Evolutionary conservation across 2,113 vertebrate species (phyloP), one percentile per base, ranked within the genome.

Genomic region (Forbesichthys papilliferus): DNA sequence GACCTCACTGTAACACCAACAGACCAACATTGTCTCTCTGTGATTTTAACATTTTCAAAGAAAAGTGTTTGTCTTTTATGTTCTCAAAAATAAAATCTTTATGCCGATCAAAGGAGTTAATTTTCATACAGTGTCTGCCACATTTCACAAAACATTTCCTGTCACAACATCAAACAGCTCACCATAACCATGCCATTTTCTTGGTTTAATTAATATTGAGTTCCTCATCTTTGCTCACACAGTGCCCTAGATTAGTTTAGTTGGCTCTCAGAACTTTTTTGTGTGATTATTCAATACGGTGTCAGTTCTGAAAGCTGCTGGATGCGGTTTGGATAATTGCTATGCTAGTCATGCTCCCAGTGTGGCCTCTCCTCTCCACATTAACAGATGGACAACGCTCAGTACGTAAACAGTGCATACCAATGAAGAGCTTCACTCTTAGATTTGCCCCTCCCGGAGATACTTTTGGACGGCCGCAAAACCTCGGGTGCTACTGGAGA

Each of bases 351-450:
- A 58, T 80, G 75, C 70, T 66, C 78, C 51, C 78, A 74, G 74
- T 62, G 81, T 81, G 70, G 69, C 78, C 71, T 73, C 65, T 78
- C 71, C 81, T 85, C 73, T 52, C 66, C 77, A 47, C 64, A 78
- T 74, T 69, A 83, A 74, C 87, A 91, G 87, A 90, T 86, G 86
- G 88, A 89, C 84, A 80, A 79, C 74, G 83, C 10, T 9, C 16
- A n/a, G n/a, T 80, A 76, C 75, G 78, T 76, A 87, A 89, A 90
- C 82, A 82, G 69, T 42, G 66, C 81, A 80, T 79, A 87, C 74
- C 72, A 82, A 87, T 78, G 71, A 84, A 81, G 73, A 73, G 74
- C 85, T 83, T 73, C 66, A 79, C 77, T 72, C 85, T 76, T 69
- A 61, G 80, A 69, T 54, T 80, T 70, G 62, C 62, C 82, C 86